These are phyloP conservation scores for Orientallactaga sibirica DNA, from an alignment of 2,797 vertebrate genomes.

Conservation along the genomic window DNA sequence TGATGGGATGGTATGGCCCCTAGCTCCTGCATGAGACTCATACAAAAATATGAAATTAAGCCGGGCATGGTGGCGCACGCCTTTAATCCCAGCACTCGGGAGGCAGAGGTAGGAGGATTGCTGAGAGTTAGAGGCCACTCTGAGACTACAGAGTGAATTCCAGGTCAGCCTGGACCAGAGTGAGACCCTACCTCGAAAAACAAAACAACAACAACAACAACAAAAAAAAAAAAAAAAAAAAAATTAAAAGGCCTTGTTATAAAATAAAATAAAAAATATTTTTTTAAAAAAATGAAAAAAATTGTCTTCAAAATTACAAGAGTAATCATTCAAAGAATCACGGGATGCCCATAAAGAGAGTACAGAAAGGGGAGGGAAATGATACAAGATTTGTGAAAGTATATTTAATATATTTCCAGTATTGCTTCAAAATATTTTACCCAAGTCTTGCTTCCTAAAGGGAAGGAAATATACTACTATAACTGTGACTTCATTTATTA, in stretches of 20 bases:
- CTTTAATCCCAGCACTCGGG: no score
- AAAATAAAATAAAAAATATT: background rate
- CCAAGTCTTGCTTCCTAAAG: background rate
- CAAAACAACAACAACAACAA: no score
- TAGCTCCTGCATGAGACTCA: background rate
- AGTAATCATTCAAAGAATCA: fast-evolving
- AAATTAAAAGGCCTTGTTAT: no score
- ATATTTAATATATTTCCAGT: background rate
- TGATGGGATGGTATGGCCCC: background rate
- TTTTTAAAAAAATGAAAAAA: background rate
- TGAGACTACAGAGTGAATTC: no score
- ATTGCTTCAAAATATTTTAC: background rate
- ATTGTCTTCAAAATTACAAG: background rate
- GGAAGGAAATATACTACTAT: background rate
- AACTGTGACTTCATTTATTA: background rate
- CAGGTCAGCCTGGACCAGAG: no score
- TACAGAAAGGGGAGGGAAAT: background rate
- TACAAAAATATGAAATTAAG: background rate
- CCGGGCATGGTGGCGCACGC: no score
- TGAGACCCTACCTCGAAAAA: no score
- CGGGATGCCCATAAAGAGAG: background rate
- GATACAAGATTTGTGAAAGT: background rate
- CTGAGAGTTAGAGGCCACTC: no score
- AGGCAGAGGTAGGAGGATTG: no score
- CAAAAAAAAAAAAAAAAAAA: no score